These are phyloP conservation scores for Bellardia bayeri DNA, from an alignment of 2,888 invertebrate genomes.

Conservation along the genomic window DNA sequence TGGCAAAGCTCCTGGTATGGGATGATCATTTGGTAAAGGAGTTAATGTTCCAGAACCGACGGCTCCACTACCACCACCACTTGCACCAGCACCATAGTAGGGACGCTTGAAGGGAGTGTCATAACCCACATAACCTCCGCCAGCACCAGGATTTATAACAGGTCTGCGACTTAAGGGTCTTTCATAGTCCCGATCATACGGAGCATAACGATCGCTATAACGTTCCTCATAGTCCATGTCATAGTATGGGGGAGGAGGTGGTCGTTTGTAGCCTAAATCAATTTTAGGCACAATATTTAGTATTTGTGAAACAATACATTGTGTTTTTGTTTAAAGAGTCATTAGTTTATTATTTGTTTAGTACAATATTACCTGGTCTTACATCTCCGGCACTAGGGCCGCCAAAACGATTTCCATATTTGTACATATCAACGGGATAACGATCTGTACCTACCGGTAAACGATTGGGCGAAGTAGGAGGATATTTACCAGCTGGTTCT, in stretches of 20 bases:
- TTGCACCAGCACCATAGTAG: slow-evolving; percentile 75
- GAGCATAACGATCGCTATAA: slow-evolving; percentile 78
- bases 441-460: slow-evolving; percentile 85
- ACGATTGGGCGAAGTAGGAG: slow-evolving; percentile 84
- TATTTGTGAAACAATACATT: background rate
- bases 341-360: slow-evolving; percentile 70
- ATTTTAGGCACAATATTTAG: background rate
- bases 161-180: slow-evolving; percentile 79
- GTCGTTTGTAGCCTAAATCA: slow-evolving; percentile 81
- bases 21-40: slow-evolving; percentile 78
- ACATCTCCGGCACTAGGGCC: slow-evolving; percentile 84
- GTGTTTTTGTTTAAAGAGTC: background rate
- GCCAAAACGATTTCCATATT: slow-evolving; percentile 85
- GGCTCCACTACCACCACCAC: slow-evolving; percentile 26
- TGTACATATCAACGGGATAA: slow-evolving; percentile 84
- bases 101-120: slow-evolving; percentile 82
- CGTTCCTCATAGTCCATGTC: slow-evolving; percentile 83
- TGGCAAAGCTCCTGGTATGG: slow-evolving; percentile 77
- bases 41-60: slow-evolving; percentile 75
- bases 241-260: slow-evolving; percentile 81
- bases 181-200: slow-evolving; percentile 83
- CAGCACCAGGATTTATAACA: slow-evolving; percentile 58
- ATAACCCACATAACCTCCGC: slow-evolving; percentile 81
- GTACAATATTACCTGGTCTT: slow-evolving; percentile 78
- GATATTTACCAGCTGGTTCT: slow-evolving; percentile 84